These are phyloP conservation scores for Antheraea mylitta DNA, from an alignment of 1,140 invertebrate species.

Conservation along the genomic window DNA sequence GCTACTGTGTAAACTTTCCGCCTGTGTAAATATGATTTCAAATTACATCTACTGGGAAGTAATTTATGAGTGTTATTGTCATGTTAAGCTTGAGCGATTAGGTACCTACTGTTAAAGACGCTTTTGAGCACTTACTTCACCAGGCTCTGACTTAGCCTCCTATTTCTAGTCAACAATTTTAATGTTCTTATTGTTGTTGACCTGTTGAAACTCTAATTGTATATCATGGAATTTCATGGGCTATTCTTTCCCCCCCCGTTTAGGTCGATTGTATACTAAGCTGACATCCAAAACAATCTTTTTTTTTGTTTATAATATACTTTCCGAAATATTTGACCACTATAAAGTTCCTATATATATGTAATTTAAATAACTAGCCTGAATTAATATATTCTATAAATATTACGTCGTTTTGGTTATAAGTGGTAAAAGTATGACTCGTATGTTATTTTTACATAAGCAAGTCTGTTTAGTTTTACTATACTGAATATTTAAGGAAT, in stretches of 20 bases:
- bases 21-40: too few relatives aligned
- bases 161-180: background rate
- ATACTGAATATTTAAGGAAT: background rate
- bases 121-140: background rate
- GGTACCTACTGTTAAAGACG: background rate
- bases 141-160: too few relatives aligned
- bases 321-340: background rate
- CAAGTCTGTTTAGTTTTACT: background rate
- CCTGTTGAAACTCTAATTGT: background rate
- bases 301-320: background rate
- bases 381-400: background rate
- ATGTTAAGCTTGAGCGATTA: too few relatives aligned
- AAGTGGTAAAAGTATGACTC: background rate
- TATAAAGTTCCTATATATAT: background rate
- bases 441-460: background rate
- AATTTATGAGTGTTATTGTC: too few relatives aligned
- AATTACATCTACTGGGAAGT: too few relatives aligned
- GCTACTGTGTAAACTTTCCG: too few relatives aligned
- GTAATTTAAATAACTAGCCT: background rate
- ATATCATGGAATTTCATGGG: background rate
- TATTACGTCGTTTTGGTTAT: background rate
- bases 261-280: background rate
- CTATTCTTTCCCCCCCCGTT: background rate
- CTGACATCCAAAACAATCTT: background rate
- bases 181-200: background rate